Evolutionary conservation across 2,888 invertebrate genomes (phyloP), one percentile per base, ranked within the genome.

Genomic region (Corythucha ciliata): DNA sequence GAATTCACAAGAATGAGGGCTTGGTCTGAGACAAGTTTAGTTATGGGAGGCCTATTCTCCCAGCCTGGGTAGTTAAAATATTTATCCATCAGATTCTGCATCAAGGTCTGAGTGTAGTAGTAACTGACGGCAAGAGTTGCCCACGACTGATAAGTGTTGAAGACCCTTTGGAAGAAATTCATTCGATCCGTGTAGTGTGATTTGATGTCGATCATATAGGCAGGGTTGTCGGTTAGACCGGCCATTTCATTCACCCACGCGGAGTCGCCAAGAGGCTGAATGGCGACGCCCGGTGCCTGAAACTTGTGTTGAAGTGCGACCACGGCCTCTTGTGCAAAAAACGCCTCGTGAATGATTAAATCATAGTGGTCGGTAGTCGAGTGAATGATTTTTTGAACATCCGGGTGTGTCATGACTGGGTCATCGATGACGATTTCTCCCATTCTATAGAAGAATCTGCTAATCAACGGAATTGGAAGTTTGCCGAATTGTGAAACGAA

Each of bases 1-100:
- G 53, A 41, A 39, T 56, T 56, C 22, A 50, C 42, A 8, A 56
- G 32, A 24, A 56, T 48, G 22, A 56, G 29, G 14, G 48, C 32
- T 25, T 40, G 42, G 36, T 53, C 41, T 16, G 24, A 4, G 18
- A 53, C 12, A 5, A 56, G 37, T 21, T 46, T 7, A 16, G n/a
- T 16, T 3, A 56, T 25, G 4, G 53, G 34, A 26, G 55, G 53
- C 14, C 55, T 34, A 14, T 5, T 22, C 29, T 56, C 41, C 55
- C 55, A 56, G 5, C 53, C 53, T 12, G 49, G 37, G 29, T 53
- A 53, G 25, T 45, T 53, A 37, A 50, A 49, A 29, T 50, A 46
- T 14, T 44, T 46, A 29, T 54, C 54, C 48, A 48, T 52, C 22
- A 52, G 21, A 4, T 22, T 14, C 44, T 50, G 48, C 7, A 48